A percentile compares a stretch with the other conserved stretches of the same genome.
Conservation (phyloP, 2,888 invertebrate species). For the Drosophila niveifrons region DNA sequence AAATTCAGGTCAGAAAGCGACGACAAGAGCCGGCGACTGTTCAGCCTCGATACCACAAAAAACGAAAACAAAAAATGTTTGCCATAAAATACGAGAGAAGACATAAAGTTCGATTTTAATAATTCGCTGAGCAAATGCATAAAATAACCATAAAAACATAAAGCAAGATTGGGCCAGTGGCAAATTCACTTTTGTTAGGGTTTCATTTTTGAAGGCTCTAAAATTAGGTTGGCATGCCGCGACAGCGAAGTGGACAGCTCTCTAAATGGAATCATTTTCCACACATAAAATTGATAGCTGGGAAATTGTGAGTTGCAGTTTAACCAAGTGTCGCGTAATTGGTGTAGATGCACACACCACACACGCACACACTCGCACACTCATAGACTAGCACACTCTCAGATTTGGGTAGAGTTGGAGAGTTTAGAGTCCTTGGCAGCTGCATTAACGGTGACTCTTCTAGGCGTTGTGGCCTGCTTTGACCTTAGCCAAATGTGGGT, state of each 20-base stretch:
- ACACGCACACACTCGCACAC: constrained; percentile 15
- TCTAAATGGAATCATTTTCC: constrained; percentile 44
- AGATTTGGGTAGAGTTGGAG: not conserved
- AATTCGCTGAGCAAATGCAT: constrained; percentile 57
- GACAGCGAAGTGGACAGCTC: not conserved
- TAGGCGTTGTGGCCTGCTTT: constrained; percentile 43
- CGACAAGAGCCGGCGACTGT: constrained; percentile 17
- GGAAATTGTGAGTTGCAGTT: constrained; percentile 20
- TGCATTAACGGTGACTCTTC: constrained; percentile 42
- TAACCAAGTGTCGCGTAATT: constrained; percentile 51
- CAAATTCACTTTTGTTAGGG: constrained; percentile 26
- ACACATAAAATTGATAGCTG: constrained; percentile 45
- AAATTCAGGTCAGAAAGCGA: constrained; percentile 50
- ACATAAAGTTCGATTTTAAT: constrained; percentile 41
- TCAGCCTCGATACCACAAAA: constrained; percentile 37
- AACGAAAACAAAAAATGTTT: constrained; percentile 13
- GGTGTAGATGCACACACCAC: constrained; percentile 36
- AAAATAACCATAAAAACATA: constrained; percentile 68
- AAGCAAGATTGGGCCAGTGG: constrained; percentile 36
- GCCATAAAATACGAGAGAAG: constrained; percentile 52
- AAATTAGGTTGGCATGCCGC: constrained; percentile 8
- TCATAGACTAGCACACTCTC: constrained; percentile 1
- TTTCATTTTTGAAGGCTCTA: constrained; percentile 20
- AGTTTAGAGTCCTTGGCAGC: constrained; percentile 45
- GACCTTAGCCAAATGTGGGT: constrained; percentile 69